Conservation (phyloP, 2,797 vertebrate genomes). For the Brachyrhaphis roseni region DNA sequence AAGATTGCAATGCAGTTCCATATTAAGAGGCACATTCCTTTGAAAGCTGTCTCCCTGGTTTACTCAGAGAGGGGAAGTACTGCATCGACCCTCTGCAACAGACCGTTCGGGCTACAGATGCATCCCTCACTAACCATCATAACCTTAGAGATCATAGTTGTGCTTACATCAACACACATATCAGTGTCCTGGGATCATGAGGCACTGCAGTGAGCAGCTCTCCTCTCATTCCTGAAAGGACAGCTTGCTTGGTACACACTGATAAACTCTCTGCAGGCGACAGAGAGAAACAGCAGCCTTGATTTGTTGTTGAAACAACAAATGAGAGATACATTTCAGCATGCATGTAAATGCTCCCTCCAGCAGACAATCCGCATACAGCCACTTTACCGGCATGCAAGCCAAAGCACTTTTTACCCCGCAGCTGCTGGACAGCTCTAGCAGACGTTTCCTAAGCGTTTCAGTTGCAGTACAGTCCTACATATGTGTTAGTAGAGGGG, state of each 20-base stretch:
- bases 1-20: slow-evolving; percentile 10
- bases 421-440: slow-evolving; percentile 48
- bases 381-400: slow-evolving; percentile 45
- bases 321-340: slow-evolving; percentile 16
- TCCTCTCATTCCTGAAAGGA: slow-evolving; percentile 29
- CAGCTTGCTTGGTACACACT: slow-evolving; percentile 37
- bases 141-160: slow-evolving; percentile 58
- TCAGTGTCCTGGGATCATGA: slow-evolving; percentile 70
- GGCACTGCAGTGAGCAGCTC: slow-evolving; percentile 59
- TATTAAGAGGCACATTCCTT: slow-evolving; percentile 53
- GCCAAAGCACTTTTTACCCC: slow-evolving; percentile 42
- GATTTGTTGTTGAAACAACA: slow-evolving; percentile 2
- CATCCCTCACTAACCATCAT: slow-evolving; percentile 41
- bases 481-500: slow-evolving; percentile 39
- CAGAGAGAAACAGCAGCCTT: slow-evolving; percentile 16
- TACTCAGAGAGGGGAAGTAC: slow-evolving; percentile 14
- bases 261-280: slow-evolving; percentile 27
- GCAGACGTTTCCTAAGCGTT: slow-evolving; percentile 46
- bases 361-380: slow-evolving; percentile 29
- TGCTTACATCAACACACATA: slow-evolving; percentile 68
- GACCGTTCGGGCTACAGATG: slow-evolving; percentile 21
- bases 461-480: slow-evolving; percentile 41
- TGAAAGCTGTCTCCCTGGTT: slow-evolving; percentile 23
- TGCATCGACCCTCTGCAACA: slow-evolving; percentile 40
- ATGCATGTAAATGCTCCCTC: slow-evolving; percentile 30